Evolutionary conservation across 64 coral and sea anemone genomes (phyloP).

Genomic region (Acropora tenuis): DNA sequence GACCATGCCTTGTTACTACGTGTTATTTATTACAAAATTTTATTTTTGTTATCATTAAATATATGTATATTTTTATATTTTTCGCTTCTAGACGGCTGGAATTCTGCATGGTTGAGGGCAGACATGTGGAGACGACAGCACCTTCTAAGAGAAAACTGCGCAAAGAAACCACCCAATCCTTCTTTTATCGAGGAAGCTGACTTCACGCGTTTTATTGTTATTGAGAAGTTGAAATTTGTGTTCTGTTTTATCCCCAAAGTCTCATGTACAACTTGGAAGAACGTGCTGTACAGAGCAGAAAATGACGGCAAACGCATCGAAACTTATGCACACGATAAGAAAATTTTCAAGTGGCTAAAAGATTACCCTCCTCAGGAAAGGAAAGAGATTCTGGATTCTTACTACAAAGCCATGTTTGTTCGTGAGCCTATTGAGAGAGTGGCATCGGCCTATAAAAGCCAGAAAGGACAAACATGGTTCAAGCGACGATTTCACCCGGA

Average conservation of each 20-base stretch:
- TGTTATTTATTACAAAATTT: no score
- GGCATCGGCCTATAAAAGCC: slow-evolving; percentile 22
- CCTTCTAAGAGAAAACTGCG: background rate
- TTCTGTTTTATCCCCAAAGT: slow-evolving; percentile 45
- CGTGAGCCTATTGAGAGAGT: slow-evolving; percentile 23
- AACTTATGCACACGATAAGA: background rate
- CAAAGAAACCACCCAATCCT: slow-evolving; percentile 28
- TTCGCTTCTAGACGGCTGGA: background rate
- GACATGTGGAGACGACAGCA: slow-evolving; percentile 4
- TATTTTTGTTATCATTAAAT: no score
- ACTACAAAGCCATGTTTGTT: slow-evolving; percentile 53
- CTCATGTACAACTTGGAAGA: slow-evolving; percentile 23
- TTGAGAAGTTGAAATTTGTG: slow-evolving; percentile 37
- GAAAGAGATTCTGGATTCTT: background rate
- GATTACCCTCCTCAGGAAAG: background rate
- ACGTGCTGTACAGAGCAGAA: background rate
- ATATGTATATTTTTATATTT: background rate
- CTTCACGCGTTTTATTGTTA: slow-evolving; percentile 28
- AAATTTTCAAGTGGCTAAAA: background rate
- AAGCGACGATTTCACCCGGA: background rate
- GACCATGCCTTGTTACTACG: no score
- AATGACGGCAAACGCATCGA: background rate
- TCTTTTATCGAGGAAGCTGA: slow-evolving; percentile 20
- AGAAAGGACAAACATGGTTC: background rate
- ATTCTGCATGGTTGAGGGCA: background rate